Base-by-base conservation (phyloP, 1,140 invertebrate genomes). In the Anthonomus grandis region DNA sequence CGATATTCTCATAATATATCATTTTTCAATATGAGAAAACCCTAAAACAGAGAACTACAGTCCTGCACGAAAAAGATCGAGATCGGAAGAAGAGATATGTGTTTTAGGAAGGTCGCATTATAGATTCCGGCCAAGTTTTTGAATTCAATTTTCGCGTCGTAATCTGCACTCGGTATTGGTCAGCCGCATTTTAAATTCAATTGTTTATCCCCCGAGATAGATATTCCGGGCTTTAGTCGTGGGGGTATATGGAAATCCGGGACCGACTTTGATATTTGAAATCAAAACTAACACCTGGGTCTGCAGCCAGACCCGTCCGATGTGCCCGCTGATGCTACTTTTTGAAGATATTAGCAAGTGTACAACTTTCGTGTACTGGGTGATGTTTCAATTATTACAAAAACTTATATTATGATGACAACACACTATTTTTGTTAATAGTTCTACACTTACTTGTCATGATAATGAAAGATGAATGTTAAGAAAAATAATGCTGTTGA, bases 81-180 rank as follows among this genome's bases (percentile, higher is more conserved):
- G 60, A 60, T 66, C 62, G 67, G 64, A 69, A 51, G 57, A 66
- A 67, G 63, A 67, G 62, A 70, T 69, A 70, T 70, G 68, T 69
- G 64, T 71, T 64, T 67, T 51, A 53, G 51, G 59, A 56, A 64
- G 63, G 63, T 59, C 62, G 65, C 69, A 71, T 73, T 73, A 71
- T 71, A 70, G 69, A 73, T 73, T 73, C 71, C 54, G 67, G 65
- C 60, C 69, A 66, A 71, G 71, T 73, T 72, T 73, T 73, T 73
- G 70, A 73, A 73, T 73, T 73, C 71, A 73, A 73, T 73, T 73
- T 71, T 73, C 71, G 65, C 61, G 64, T 65, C 69, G 64, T 71
- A 69, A 71, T 68, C 66, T 69, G 60, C 68, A 65, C 63, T 64
- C 58, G 65, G 64, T 66, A 71, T 71, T 70, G 71, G 71, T 73